A percentile compares a stretch with the other conserved stretches of the same genome.
Evolutionary conservation across 2,888 invertebrate species (phyloP).

Genomic region (Cerastis leucographa): DNA sequence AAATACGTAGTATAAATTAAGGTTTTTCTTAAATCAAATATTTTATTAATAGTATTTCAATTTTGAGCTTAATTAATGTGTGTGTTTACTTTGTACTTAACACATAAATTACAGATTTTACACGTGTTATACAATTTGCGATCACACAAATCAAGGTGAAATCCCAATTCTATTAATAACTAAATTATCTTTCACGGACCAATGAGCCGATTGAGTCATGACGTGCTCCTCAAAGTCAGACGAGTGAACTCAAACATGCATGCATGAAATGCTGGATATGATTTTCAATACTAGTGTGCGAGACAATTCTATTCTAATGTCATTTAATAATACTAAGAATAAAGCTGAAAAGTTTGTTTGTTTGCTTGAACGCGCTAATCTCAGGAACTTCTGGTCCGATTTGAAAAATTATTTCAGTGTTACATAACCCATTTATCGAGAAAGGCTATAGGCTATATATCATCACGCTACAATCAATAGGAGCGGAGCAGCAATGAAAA

Average conservation of each 20-base stretch:
- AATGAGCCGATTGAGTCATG: conserved; percentile 24
- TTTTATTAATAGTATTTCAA: neutral
- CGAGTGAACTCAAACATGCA: neutral
- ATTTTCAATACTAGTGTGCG: neutral
- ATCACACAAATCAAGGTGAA: conserved; percentile 7
- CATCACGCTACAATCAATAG: too few species aligned
- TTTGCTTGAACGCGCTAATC: too few species aligned
- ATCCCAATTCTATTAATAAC: conserved; percentile 29
- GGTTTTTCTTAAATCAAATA: neutral
- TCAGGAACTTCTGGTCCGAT: too few species aligned
- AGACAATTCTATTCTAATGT: neutral
- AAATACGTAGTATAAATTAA: too few species aligned
- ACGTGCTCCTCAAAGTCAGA: neutral
- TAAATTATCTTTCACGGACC: conserved; percentile 32
- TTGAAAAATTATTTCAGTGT: too few species aligned
- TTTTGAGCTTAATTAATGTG: neutral
- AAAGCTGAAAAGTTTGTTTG: too few species aligned
- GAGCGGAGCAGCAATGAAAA: too few species aligned
- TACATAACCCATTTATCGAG: too few species aligned
- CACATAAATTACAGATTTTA: neutral
- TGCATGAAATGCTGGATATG: neutral
- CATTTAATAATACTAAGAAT: too few species aligned
- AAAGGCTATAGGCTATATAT: too few species aligned
- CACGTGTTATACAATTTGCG: neutral
- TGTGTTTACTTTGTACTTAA: neutral